Percentiles rank a stretch among this genome's conserved stretches.
These are phyloP conservation scores for Hexactinellida sp. DNA, from an alignment of 37 sponge, comb jelly and placozoan genomes.

Conservation along the genomic window DNA sequence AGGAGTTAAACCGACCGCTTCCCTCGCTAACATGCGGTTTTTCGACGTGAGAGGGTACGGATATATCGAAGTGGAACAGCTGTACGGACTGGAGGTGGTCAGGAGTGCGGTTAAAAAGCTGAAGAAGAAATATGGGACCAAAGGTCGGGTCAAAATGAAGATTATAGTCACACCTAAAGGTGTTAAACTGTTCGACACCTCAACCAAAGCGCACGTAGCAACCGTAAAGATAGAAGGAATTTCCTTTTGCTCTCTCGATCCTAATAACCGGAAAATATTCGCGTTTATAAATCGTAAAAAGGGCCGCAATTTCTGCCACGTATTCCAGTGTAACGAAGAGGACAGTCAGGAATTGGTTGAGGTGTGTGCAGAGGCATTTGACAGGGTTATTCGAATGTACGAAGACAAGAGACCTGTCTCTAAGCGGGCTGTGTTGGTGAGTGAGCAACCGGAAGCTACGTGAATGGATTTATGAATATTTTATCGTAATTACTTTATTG, in stretches of 20 bases:
- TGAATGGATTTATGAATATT: background rate
- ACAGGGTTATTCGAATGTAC: background rate
- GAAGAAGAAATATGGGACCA: slow-evolving; percentile 61
- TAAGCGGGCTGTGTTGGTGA: background rate
- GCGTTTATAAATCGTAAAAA: slow-evolving; percentile 73
- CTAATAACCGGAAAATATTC: slow-evolving; percentile 59
- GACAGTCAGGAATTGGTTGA: slow-evolving; percentile 27
- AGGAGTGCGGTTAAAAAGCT: slow-evolving; percentile 53
- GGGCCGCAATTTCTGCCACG: slow-evolving; percentile 71
- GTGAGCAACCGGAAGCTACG: background rate
- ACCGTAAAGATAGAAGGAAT: slow-evolving; percentile 65
- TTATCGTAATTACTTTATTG: no score
- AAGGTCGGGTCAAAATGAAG: slow-evolving; percentile 59
- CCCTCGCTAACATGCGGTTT: background rate
- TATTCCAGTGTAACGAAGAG: slow-evolving; percentile 69
- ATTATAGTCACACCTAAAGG: slow-evolving; percentile 69
- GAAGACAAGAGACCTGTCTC: background rate
- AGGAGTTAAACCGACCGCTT: background rate
- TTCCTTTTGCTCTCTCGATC: slow-evolving; percentile 80
- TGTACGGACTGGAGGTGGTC: slow-evolving; percentile 66
- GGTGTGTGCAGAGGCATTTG: slow-evolving; percentile 18
- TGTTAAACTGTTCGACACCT: slow-evolving; percentile 51
- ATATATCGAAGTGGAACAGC: slow-evolving; percentile 68
- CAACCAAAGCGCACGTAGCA: slow-evolving; percentile 54
- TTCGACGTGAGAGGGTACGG: slow-evolving; percentile 42